A percentile compares a stretch with the other conserved stretches of the same genome.
Conservation (phyloP, 92 coral and sea anemone genomes). For the Chrysogorgia sp. region DNA sequence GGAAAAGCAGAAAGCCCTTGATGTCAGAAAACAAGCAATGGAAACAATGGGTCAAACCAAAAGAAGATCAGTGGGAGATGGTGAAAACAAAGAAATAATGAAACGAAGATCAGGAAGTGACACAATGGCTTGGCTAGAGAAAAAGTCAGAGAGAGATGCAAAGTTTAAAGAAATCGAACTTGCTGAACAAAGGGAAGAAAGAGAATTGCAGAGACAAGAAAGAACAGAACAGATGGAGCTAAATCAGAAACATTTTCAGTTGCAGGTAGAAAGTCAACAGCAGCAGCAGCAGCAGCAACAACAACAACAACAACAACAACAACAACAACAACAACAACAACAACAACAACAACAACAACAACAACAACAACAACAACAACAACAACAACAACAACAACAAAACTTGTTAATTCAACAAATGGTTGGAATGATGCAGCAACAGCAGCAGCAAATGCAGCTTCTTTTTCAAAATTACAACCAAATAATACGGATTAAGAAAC, state of each 20-base stretch:
- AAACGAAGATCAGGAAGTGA: slow-evolving; percentile 38
- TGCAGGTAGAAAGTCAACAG: no score
- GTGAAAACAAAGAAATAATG: slow-evolving; percentile 9
- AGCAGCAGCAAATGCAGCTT: slow-evolving; percentile 12
- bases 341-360: no score
- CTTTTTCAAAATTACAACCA: no score
- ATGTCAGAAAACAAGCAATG: background rate
- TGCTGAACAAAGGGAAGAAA: slow-evolving; percentile 43
- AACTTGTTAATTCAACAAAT: slow-evolving; percentile 31
- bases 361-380: no score
- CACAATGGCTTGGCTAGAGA: slow-evolving; percentile 32
- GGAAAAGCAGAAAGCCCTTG: slow-evolving; percentile 18
- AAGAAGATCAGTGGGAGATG: slow-evolving; percentile 8
- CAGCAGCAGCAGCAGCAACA: slow-evolving; percentile 51
- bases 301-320: no score
- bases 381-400: slow-evolving; percentile 43
- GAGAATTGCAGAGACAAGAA: slow-evolving; percentile 56
- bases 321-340: no score
- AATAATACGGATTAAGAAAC: no score
- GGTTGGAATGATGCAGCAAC: slow-evolving; percentile 20
- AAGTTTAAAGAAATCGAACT: slow-evolving; percentile 50
- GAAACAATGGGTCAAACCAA: slow-evolving; percentile 47
- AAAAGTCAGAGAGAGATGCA: slow-evolving; percentile 32
- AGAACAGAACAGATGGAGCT: slow-evolving; percentile 57
- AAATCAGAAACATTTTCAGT: slow-evolving; percentile 43